Base-by-base conservation (phyloP, 2,113 vertebrate species). In the Onychorhynchus coronatus region DNA sequence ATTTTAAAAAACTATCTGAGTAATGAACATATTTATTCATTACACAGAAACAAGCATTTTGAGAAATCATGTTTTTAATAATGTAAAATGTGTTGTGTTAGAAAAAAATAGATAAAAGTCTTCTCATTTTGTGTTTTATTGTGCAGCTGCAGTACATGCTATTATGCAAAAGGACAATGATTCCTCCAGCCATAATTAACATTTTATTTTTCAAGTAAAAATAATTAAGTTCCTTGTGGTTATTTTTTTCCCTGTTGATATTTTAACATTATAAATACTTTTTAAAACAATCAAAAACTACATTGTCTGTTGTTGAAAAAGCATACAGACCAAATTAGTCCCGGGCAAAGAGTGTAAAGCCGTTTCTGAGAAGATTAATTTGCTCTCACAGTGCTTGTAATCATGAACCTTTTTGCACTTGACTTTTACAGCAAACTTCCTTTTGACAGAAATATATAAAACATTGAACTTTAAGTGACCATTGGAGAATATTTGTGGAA, bases 401-500 rank as follows among this genome's bases (percentile, higher is more conserved):
- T 85, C n/a, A 63, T 66, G 53, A 94, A 85, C 22, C 2, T 67
- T 93, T 86, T 80, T 84, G n/a, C 80, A 28, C 81, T 88, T 88
- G 50, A 86, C 47, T 96, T 67, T 71, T 86, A 74, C n/a, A 90
- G 33, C 12, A 85, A 95, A 28, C 27, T 74, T 76, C 22, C 12
- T 86, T 94, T 88, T 86, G 55, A 44, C 72, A 94, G 82, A 94
- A 88, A 84, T 71, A 72, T 24, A 63, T 41, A 78, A 95, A 85
- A 46, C 71, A 73, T 20, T 76, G 89, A 89, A 84, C 49, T 83
- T 93, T 86, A 86, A 90, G 75, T 93, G 95, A 95, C 65, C 85
- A 78, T 52, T 74, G 22, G 82, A 95, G 78, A 93, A 91, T 90
- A 81, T 76, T 31, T 82, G 62, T 12, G 11, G 53, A 93, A 94